phyloP scores from a whole-genome alignment of 2,113 vertebrate species.

The Capreolus pygargus region DNA sequence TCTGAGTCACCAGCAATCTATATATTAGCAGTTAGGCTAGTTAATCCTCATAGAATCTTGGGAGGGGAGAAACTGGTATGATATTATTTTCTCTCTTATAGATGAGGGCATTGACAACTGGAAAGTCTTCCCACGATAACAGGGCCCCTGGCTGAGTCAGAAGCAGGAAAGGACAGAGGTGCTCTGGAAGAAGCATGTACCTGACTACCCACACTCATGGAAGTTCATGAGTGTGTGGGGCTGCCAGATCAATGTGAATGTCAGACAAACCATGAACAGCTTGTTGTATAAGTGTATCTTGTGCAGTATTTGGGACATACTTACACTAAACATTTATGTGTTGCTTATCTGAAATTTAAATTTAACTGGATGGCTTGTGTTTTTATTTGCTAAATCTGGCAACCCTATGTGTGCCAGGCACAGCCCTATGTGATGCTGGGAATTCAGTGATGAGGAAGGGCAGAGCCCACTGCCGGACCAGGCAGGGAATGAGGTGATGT shows the following conservation, averaged over 20 bases:
- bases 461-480: neutral
- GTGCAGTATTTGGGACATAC: neutral
- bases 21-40: too few species aligned
- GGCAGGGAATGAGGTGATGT: neutral
- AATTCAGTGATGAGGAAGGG: neutral
- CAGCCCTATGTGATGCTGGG: too few species aligned
- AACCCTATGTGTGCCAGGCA: neutral
- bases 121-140: neutral
- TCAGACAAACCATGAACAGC: neutral
- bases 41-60: neutral
- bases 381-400: neutral
- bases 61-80: neutral
- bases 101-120: too few species aligned
- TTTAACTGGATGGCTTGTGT: neutral
- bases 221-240: neutral
- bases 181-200: neutral
- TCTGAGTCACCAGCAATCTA: neutral
- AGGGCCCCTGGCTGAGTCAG: neutral
- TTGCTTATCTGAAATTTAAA: neutral
- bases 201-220: accelerated
- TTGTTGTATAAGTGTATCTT: neutral
- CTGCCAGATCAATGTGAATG: neutral
- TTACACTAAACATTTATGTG: neutral
- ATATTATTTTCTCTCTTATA: neutral
- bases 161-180: neutral